Conservation (phyloP, 1,140 invertebrate species). For the Lepidostoma basale region DNA sequence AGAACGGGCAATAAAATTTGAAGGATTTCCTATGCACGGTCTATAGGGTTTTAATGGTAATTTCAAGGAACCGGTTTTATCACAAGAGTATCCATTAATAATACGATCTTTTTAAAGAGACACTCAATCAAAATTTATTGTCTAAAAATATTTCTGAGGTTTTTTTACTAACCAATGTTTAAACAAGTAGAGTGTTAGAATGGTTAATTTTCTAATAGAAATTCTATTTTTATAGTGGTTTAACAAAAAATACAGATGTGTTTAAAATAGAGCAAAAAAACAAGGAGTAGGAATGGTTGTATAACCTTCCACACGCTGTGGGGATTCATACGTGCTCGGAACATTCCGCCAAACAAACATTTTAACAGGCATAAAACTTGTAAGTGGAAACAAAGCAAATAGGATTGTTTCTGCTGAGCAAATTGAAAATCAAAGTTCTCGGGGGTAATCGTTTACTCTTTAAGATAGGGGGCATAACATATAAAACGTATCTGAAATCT, state of each 20-base stretch:
- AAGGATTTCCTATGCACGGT: background rate
- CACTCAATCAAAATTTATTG: too few relatives aligned
- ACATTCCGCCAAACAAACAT: constrained; percentile 31
- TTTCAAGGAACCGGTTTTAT: too few relatives aligned
- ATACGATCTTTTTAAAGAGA: too few relatives aligned
- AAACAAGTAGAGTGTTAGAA: too few relatives aligned
- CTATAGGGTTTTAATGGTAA: background rate
- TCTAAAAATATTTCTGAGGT: too few relatives aligned
- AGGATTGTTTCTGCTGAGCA: constrained; percentile 36
- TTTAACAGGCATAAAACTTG: constrained; percentile 34
- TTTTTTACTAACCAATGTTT: too few relatives aligned
- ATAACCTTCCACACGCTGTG: background rate
- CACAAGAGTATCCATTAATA: too few relatives aligned
- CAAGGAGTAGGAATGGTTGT: background rate
- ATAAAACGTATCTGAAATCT: constrained; percentile 33
- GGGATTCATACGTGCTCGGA: constrained; percentile 16
- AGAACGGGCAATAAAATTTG: constrained; percentile 17
- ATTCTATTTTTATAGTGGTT: too few relatives aligned
- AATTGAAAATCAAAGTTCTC: constrained; percentile 45
- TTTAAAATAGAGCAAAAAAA: too few relatives aligned
- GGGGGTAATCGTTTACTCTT: constrained; percentile 41
- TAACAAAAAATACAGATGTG: too few relatives aligned
- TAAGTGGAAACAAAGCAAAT: constrained; percentile 34
- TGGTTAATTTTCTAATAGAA: too few relatives aligned
- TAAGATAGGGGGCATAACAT: constrained; percentile 38